Base-by-base conservation (phyloP, 2,797 vertebrate species). In the Enteromius radiatus region DNA sequence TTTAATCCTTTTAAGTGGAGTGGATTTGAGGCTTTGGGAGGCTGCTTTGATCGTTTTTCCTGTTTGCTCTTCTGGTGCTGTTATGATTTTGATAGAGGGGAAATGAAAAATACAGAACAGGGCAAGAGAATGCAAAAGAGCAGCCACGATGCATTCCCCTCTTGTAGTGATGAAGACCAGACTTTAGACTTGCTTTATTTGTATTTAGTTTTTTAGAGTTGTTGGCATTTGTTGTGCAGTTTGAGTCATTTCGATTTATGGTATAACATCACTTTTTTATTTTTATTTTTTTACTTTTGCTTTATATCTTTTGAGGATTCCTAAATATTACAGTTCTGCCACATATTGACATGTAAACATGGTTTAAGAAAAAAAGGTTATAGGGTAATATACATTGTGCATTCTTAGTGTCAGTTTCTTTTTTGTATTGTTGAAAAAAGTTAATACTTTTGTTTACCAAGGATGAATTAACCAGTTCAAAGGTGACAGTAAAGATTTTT, bases 1-100 rank as follows among this genome's bases (percentile, higher is more conserved):
- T 82, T 80, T 80, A 79, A 86, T 83, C 81, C 81, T 80, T 83
- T 86, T 69, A 86, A 86, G 84, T 86, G 81, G 76, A 83, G 81
- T 54, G 80, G 76, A 82, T 79, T 83, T 80, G 84, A 54, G 76
- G 76, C 64, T 82, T 80, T 33, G 65, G 36, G 33, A 78, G 69
- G 75, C 43, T 5, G 67, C 84, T 85, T 78, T 82, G 80, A 85
- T 85, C 81, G 38, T 71, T 76, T 64, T 80, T 82, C 75, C 76
- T 78, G 75, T 78, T 81, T 77, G 54, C 67, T 75, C 52, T 76
- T 56, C 69, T 65, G 26, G 70, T 41, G 63, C 76, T 79, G 81
- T 82, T 77, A 69, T 74, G 76, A 80, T 83, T 79, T 83, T 47
- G 69, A 83, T 86, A 83, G 82, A 83, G 64, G 43, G 71, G 64